Base-by-base conservation (phyloP, 2,888 invertebrate species). In the Gymnosoma rotundatum region DNA sequence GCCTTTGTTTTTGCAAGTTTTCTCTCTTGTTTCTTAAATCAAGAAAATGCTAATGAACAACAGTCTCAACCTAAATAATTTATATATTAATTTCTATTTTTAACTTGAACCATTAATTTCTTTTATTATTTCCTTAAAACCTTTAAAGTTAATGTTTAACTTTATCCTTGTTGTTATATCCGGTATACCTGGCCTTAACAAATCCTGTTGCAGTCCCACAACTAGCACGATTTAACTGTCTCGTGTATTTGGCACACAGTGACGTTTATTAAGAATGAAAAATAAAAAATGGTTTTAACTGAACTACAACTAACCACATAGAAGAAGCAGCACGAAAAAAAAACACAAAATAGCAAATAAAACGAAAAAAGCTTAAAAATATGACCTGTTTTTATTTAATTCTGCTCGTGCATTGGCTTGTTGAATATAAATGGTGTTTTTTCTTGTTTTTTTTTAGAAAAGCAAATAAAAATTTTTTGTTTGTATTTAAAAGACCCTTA, bases 251-350 rank as follows among this genome's bases (percentile, higher is more conserved):
- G 64, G 42, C 54, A 50, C 66, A 50, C 42, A 64, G 75, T 82
- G 81, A 82, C 81, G 81, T 75, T 82, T 82, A 82, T 82, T 82
- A 76, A 72, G 63, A 64, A 81, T 58, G 42, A 12, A 74, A 72
- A 4, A 73, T 64, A 80, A 75, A 78, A 81, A 67, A 84, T 73
- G 56, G 67, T 60, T 76, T 61, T 48, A 60, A 75, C 70, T 56
- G 48, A 60, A 75, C 70, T 56, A 58, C 72, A 76, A 74, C 60
- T 63, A 66, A 75, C 20, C 45, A 70, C 64, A 63, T 38, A 50
- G 63, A 38, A 67, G 20, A 7, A 52, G 7, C 12, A 52, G 7
- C 12, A 75, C 10, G 42, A 42, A 42, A 52, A 67, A 63, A 75
- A 42, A 63, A 60, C 20, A 16, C 16, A 63, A 69, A 60, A 50